Evolutionary conservation across 2,888 invertebrate genomes (phyloP).

Genomic region (Argyra leucocephala): DNA sequence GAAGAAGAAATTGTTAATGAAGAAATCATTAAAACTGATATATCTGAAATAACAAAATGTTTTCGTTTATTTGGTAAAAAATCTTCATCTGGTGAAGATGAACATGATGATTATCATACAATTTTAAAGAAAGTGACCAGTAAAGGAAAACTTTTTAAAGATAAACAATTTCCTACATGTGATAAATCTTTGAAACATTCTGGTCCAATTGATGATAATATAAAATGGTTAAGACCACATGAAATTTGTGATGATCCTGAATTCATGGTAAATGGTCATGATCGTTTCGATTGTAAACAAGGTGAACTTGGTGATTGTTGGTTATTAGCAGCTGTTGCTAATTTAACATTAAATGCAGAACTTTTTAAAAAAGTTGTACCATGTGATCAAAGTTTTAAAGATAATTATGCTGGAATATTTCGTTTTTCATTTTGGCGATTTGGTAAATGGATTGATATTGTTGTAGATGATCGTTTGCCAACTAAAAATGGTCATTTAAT

Average conservation of each 20-base stretch:
- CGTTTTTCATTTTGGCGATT: conserved; percentile 89
- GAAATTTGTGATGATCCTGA: neutral
- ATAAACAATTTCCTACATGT: neutral
- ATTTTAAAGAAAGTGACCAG: neutral
- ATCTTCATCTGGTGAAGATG: neutral
- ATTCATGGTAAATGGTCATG: conserved; percentile 59
- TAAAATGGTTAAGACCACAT: conserved; percentile 4
- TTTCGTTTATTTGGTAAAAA: neutral
- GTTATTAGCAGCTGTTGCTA: conserved; percentile 84
- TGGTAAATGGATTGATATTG: conserved; percentile 79
- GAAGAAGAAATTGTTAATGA: neutral
- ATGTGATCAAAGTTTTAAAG: conserved; percentile 80
- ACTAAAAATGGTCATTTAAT: conserved; percentile 69
- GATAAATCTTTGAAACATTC: neutral
- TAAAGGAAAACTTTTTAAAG: neutral
- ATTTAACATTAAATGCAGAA: conserved; percentile 67
- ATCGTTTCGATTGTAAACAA: conserved; percentile 89
- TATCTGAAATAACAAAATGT: neutral
- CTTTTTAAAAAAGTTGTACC: conserved; percentile 87
- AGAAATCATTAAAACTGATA: neutral
- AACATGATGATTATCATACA: neutral
- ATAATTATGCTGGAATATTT: conserved; percentile 86
- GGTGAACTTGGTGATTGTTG: conserved; percentile 92
- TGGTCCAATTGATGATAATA: neutral
- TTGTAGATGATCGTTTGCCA: conserved; percentile 78